Evolutionary conservation across 1,140 invertebrate species (phyloP).

Genomic region (Phymorhynchus buccinoides): DNA sequence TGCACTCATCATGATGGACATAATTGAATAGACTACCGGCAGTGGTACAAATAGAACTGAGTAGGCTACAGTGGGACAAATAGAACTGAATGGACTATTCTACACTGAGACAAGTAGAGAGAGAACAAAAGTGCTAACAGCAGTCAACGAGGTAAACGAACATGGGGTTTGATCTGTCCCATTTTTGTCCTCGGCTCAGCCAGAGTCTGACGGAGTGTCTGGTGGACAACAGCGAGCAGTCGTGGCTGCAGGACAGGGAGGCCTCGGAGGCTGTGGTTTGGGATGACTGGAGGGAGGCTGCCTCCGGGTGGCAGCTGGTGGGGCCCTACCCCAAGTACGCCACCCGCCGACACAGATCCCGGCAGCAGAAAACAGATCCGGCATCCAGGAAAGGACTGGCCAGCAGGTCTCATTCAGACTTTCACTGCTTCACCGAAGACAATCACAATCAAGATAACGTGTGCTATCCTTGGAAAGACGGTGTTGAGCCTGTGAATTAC

Average conservation of each 20-base stretch:
- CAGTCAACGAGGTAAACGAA: background rate
- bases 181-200: conserved; percentile 5
- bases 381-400: conserved; percentile 31
- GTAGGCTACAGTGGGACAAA: too few relatives aligned
- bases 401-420: background rate
- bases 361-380: conserved; percentile 38
- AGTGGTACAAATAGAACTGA: too few relatives aligned
- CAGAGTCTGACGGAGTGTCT: conserved; percentile 38
- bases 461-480: conserved; percentile 58
- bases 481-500: conserved; percentile 64
- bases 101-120: background rate
- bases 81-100: background rate
- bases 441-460: conserved; percentile 40
- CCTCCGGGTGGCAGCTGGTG: conserved; percentile 54
- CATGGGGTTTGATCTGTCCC: background rate
- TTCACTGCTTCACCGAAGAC: conserved; percentile 57
- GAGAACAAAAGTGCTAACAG: background rate
- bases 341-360: conserved; percentile 27
- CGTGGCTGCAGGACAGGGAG: conserved; percentile 44
- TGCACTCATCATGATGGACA: too few relatives aligned
- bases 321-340: conserved; percentile 47
- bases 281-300: conserved; percentile 56
- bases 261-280: conserved; percentile 37
- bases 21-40: too few relatives aligned
- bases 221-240: conserved; percentile 45